Evolutionary conservation across 2,888 invertebrate species (phyloP), one percentile per base, ranked within the genome.

Genomic region (Hydroisotoma schaefferi): DNA sequence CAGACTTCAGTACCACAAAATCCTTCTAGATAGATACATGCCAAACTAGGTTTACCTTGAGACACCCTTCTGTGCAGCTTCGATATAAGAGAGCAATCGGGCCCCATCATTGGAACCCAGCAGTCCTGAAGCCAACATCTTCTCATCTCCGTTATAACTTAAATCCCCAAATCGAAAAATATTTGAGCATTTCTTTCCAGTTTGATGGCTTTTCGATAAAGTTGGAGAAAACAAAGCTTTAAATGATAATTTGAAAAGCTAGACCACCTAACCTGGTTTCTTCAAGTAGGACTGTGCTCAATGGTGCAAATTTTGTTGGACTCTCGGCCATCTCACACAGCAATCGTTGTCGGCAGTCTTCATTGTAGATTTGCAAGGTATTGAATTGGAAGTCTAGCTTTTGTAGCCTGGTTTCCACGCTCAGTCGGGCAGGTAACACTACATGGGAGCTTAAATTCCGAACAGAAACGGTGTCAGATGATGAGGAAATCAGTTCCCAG

Each of bases 11-110:
- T 10, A 33, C 6, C 15, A 10, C 15, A 33, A 33, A 10, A 33
- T 33, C 15, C 15, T 33, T 6, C 33, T 33, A 33, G 8, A 6
- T 33, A 10, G 33, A 10, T 15, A 33, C 33, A 33, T 10, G 15
- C 15, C 33, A 33, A 33, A 10, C 33, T 8, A 33, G 33, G 8
- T 10, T 33, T 33, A 10, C 15, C 33, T 33, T 33, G 8, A 10
- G 33, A 33, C 33, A 33, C 75, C 75, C 22, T 70, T 59, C 28
- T 69, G 71, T 15, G 73, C 64, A 33, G 75, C 75, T 48, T 75
- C 75, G 47, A 75, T 73, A 63, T 75, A 75, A 15, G 74, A 73
- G 29, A 75, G 65, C 15, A 75, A 72, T 43, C 73, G 67, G n/a
- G 73, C 71, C n/a, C 74, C 75, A 22, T 73, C 74, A 33, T 73